A percentile compares a stretch with the other conserved stretches of the same genome.
Evolutionary conservation across 1,140 invertebrate genomes (phyloP).

Genomic region (Oedothorax gibbosus): DNA sequence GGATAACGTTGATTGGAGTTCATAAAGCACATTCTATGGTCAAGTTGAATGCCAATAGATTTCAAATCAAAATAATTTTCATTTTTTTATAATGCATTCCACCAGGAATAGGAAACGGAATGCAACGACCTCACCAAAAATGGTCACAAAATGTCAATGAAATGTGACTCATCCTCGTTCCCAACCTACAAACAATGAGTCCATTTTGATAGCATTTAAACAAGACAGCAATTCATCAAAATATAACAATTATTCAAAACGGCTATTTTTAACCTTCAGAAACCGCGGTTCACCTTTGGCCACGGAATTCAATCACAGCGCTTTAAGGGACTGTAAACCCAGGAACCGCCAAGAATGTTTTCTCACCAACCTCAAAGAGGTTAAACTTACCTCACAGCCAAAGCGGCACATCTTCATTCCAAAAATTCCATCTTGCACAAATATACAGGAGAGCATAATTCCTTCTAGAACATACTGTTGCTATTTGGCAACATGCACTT

Average conservation of each 20-base stretch:
- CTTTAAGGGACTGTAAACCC: neutral
- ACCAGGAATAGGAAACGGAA: neutral
- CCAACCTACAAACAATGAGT: neutral
- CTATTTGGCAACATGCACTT: no score
- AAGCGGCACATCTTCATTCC: no score
- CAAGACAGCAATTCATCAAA: conserved; percentile 34
- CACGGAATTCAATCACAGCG: conserved; percentile 17
- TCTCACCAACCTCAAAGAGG: conserved; percentile 9
- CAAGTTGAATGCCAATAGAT: no score
- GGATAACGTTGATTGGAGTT: no score
- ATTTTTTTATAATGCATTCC: no score
- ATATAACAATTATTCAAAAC: conserved; percentile 12
- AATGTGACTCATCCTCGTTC: neutral
- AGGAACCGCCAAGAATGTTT: conserved; percentile 25
- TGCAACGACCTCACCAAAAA: conserved; percentile 9
- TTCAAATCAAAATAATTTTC: no score
- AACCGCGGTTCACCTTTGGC: neutral
- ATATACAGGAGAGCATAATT: no score
- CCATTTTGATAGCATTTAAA: conserved; percentile 14
- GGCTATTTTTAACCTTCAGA: conserved; percentile 31
- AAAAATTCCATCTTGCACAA: no score
- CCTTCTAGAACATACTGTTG: no score
- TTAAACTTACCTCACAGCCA: neutral
- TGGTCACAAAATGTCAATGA: conserved; percentile 13
- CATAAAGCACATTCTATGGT: no score